Base-by-base conservation (phyloP, 37 sponge, comb jelly and placozoan species). In the Cladorhizidae sp. region DNA sequence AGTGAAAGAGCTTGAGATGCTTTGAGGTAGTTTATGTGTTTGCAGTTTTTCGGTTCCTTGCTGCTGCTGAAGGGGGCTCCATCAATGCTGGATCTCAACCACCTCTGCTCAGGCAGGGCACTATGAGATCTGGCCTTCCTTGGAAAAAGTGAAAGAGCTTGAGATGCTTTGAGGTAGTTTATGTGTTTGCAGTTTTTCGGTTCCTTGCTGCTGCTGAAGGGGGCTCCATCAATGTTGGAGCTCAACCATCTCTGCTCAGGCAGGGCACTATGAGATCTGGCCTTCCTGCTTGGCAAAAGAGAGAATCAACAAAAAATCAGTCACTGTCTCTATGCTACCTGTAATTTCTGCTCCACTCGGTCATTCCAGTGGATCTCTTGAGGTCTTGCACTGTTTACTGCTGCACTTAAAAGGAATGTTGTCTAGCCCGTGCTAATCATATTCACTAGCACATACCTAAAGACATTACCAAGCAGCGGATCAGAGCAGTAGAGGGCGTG, bases 41-140 rank as follows among this genome's bases (percentile, higher is more conserved):
- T 17, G 12, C 55, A 20, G 17, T 54, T 54, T 54, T 54, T 54
- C 55, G 17, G 12, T 54, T 12, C 17, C 17, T 54, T n/a, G n/a
- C n/a, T n/a, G n/a, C n/a, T n/a, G n/a, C n/a, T n/a, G n/a, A n/a
- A n/a, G n/a, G n/a, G n/a, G n/a, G n/a, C n/a, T n/a, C n/a, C n/a
- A n/a, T n/a, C 5, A 28, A 61, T 61, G 62, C 62, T 61, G 62
- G 62, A 61, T n/a, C 5, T 61, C 62, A 23, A 61, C 62, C 25
- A 6, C 62, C 62, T 61, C 25, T 61, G 62, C n/a, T n/a, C n/a
- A 21, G 22, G 62, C 17, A 61, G 62, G 20, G 62, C 62, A 61
- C 62, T 61, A 7, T 61, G 62, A 61, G 62, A 61, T 22, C 25
- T 61, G 8, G 62, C 25, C 25, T 61, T 8, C 62, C 12, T 17